Evolutionary conservation across 2,888 invertebrate genomes (phyloP).

Genomic region (Fragum fragum): DNA sequence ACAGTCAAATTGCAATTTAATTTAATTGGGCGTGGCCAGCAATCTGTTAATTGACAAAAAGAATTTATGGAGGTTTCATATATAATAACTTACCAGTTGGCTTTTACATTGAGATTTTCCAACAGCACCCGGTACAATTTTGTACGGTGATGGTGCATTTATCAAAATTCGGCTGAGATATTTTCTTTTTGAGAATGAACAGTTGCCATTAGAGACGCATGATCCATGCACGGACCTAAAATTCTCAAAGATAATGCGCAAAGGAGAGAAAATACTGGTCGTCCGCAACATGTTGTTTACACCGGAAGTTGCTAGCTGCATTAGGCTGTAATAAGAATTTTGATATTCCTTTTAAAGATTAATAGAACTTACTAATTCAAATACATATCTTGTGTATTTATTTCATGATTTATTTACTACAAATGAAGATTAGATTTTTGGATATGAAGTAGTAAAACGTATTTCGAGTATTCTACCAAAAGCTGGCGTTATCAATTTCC

Average conservation of each 20-base stretch:
- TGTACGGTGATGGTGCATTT: background rate
- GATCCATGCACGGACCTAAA: background rate
- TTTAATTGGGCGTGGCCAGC: no score
- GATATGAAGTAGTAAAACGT: background rate
- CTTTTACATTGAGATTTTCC: conserved; percentile 22
- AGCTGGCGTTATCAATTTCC: conserved; percentile 36
- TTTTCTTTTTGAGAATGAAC: background rate
- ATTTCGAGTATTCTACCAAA: background rate
- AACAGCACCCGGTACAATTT: background rate
- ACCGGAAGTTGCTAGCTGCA: conserved; percentile 6
- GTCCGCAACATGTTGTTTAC: conserved; percentile 16
- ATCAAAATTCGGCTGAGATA: conserved; percentile 17
- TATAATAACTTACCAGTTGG: conserved; percentile 18
- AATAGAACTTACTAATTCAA: no score
- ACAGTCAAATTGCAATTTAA: no score
- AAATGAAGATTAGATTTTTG: no score
- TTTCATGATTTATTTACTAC: no score
- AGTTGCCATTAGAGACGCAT: background rate
- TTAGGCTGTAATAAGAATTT: background rate
- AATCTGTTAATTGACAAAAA: no score
- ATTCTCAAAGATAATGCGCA: background rate
- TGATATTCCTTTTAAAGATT: no score
- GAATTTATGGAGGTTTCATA: no score
- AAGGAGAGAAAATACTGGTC: background rate
- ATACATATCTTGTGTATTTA: no score